These are phyloP conservation scores for Ictinia mississippiensis DNA, from an alignment of 2,797 vertebrate genomes.

Conservation along the genomic window DNA sequence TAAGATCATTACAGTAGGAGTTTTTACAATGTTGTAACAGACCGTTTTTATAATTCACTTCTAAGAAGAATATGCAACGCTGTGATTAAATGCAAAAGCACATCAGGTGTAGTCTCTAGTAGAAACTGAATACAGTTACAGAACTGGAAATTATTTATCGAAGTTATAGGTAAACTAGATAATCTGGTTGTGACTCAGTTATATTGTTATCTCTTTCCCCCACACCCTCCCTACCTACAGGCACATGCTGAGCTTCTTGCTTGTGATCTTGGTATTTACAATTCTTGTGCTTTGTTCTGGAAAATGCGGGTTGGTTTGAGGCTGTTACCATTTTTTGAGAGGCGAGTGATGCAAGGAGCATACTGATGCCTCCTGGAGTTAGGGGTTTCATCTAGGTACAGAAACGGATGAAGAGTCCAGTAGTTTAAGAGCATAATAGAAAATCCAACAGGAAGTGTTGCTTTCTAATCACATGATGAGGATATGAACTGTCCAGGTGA, in stretches of 20 bases:
- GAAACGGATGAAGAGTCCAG: not conserved
- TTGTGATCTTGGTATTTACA: not conserved
- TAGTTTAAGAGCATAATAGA: not conserved
- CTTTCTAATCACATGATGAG: not conserved
- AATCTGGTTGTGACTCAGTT: not conserved
- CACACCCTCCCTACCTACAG: not conserved
- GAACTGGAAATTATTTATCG: not conserved
- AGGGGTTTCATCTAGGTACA: not conserved
- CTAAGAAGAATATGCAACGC: rapidly evolving
- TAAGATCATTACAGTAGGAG: not conserved
- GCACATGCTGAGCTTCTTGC: not conserved
- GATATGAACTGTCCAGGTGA: not conserved
- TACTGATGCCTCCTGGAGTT: not conserved
- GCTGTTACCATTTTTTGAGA: not conserved
- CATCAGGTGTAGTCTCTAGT: not conserved
- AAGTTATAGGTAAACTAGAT: not conserved
- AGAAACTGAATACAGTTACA: not conserved
- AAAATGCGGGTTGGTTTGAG: not conserved
- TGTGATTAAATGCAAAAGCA: not conserved
- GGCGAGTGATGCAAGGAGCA: not conserved
- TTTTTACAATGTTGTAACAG: not conserved
- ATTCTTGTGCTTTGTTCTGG: not conserved
- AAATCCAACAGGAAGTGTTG: not conserved
- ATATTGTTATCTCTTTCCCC: not conserved
- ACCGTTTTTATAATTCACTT: not conserved